These are phyloP conservation scores for Eupleurogrammus muticus DNA, from an alignment of 2,797 vertebrate genomes.

Conservation along the genomic window DNA sequence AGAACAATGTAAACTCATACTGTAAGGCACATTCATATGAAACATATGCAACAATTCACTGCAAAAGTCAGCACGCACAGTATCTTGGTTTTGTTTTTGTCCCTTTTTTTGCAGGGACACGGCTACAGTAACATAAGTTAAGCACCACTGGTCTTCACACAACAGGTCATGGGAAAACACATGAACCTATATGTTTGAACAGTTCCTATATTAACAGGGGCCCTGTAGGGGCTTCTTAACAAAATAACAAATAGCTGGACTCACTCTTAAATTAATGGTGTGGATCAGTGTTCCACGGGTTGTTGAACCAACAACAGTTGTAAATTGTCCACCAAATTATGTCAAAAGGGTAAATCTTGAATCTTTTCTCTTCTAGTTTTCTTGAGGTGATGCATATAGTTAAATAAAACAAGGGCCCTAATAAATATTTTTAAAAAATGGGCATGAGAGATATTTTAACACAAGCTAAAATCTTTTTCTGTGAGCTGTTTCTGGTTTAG, in stretches of 20 bases:
- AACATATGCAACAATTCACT: conserved; percentile 32
- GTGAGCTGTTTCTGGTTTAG: conserved; percentile 24
- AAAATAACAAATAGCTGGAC: background rate
- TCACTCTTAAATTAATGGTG: conserved; percentile 5
- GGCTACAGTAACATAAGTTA: conserved; percentile 38
- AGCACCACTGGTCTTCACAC: conserved; percentile 28
- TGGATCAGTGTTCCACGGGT: background rate
- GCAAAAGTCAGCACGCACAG: conserved; percentile 46
- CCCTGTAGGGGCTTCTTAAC: too few species aligned
- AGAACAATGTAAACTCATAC: conserved; percentile 51
- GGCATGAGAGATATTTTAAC: conserved; percentile 18
- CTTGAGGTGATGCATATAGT: background rate
- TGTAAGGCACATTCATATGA: conserved; percentile 28
- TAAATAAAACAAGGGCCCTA: background rate
- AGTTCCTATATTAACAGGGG: background rate
- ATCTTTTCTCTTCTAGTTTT: background rate
- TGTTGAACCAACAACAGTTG: conserved; percentile 2
- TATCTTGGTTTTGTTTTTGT: conserved; percentile 42
- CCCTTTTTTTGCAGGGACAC: background rate
- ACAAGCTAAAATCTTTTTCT: conserved; percentile 24
- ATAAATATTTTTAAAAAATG: background rate
- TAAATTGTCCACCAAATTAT: background rate
- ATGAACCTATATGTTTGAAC: background rate
- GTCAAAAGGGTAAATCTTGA: background rate
- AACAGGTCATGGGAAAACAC: conserved; percentile 3